These are phyloP conservation scores for Caracal caracal DNA, from an alignment of 2,113 vertebrate species.

Conservation along the genomic window DNA sequence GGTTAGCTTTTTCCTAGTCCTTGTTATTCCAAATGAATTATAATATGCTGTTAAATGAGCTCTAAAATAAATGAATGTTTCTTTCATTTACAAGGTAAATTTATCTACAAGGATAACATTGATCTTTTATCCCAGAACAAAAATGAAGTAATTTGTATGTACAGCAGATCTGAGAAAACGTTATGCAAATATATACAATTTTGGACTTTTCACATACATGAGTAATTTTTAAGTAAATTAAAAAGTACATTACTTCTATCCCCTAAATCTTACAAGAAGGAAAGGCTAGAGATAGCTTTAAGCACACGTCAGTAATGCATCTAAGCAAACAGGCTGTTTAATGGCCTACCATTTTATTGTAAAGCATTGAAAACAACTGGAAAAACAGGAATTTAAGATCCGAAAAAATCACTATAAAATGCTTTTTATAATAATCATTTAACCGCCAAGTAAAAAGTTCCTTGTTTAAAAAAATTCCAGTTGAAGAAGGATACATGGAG, in stretches of 20 bases:
- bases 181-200: not conserved
- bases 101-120: too few relatives aligned
- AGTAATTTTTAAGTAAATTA: conserved; percentile 41
- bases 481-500: conserved; percentile 14
- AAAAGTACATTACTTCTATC: not conserved
- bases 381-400: not conserved
- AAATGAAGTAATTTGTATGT: not conserved
- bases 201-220: not conserved
- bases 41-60: not conserved
- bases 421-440: conserved; percentile 15
- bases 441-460: not conserved
- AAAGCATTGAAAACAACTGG: not conserved
- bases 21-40: not conserved
- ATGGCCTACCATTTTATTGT: not conserved
- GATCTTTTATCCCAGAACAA: not conserved
- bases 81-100: not conserved
- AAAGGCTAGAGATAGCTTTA: not conserved
- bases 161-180: not conserved
- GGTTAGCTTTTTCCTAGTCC: not conserved
- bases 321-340: not conserved
- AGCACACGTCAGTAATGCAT: not conserved
- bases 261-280: not conserved
- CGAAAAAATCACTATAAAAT: conserved; percentile 16
- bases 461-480: conserved; percentile 51
- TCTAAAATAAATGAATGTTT: not conserved